Percentiles rank a stretch among this genome's conserved stretches.
phyloP scores from a whole-genome alignment of 2,888 invertebrate genomes.

The Cosmia pyralina region DNA sequence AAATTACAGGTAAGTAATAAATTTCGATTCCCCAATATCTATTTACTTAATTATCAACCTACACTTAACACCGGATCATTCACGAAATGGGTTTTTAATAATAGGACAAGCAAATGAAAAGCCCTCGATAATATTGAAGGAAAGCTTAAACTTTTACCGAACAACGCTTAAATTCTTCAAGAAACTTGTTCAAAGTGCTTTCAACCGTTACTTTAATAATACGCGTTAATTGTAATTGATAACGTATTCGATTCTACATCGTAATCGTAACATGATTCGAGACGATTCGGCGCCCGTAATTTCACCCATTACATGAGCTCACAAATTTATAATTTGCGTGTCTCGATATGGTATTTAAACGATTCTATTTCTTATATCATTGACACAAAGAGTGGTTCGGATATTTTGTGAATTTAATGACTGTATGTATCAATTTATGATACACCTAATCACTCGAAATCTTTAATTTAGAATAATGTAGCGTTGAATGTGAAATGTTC shows the following conservation, averaged over 20 bases:
- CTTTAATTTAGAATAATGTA: constrained; percentile 84
- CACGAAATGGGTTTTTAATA: constrained; percentile 84
- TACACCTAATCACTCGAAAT: constrained; percentile 81
- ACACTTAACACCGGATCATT: constrained; percentile 71
- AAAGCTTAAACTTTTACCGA: constrained; percentile 81
- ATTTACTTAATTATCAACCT: constrained; percentile 69
- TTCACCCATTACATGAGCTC: constrained; percentile 81
- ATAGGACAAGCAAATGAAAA: constrained; percentile 81
- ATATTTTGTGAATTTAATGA: constrained; percentile 56
- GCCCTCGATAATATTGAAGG: constrained; percentile 77
- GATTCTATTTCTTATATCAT: constrained; percentile 74
- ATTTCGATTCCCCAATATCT: constrained; percentile 54
- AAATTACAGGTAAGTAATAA: constrained; percentile 33
- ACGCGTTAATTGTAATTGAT: constrained; percentile 85
- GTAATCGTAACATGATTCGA: constrained; percentile 83
- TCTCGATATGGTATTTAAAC: constrained; percentile 68
- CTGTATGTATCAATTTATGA: constrained; percentile 69
- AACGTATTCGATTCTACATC: constrained; percentile 81
- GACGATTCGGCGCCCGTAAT: constrained; percentile 84
- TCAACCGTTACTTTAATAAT: constrained; percentile 83
- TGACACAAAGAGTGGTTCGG: constrained; percentile 66
- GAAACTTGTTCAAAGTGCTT: constrained; percentile 82
- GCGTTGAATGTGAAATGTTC: constrained; percentile 78
- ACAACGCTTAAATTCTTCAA: constrained; percentile 79
- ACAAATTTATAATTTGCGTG: constrained; percentile 82